These are phyloP conservation scores for Polypterus bichir DNA, from an alignment of 2,113 vertebrate genomes.

Conservation along the genomic window DNA sequence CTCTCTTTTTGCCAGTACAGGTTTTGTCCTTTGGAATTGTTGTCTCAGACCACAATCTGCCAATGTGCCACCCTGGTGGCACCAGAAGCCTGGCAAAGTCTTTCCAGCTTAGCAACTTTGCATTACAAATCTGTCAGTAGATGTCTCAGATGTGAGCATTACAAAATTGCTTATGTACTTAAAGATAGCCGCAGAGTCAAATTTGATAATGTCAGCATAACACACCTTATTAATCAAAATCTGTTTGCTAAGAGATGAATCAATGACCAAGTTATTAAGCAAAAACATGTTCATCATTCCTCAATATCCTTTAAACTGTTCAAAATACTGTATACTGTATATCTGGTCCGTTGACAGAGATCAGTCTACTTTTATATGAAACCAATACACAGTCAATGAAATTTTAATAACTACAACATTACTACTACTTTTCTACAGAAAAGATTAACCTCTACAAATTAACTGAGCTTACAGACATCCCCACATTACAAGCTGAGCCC, in stretches of 20 bases:
- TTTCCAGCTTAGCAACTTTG: too few relatives aligned
- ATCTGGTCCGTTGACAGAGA: constrained; percentile 12
- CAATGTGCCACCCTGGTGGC: too few relatives aligned
- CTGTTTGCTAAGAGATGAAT: constrained; percentile 18
- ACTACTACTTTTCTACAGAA: constrained; percentile 17
- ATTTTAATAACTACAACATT: constrained; percentile 10
- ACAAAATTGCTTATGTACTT: too few relatives aligned
- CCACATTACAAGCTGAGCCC: constrained; percentile 12
- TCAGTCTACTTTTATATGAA: constrained; percentile 8
- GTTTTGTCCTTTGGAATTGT: too few relatives aligned
- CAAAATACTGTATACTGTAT: not conserved
- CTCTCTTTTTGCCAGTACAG: too few relatives aligned
- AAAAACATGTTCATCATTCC: constrained; percentile 3
- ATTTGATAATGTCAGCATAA: too few relatives aligned
- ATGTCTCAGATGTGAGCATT: too few relatives aligned
- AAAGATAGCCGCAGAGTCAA: too few relatives aligned
- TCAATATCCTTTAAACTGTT: constrained; percentile 8
- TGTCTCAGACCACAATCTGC: too few relatives aligned
- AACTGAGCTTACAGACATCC: constrained; percentile 13
- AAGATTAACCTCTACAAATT: constrained; percentile 21
- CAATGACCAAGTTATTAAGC: constrained; percentile 4
- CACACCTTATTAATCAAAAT: too few relatives aligned
- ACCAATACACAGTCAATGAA: not conserved
- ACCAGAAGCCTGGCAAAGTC: too few relatives aligned
- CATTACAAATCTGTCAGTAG: too few relatives aligned